These are phyloP conservation scores for Thymelicus lineola DNA, from an alignment of 2,888 invertebrate genomes.

Conservation along the genomic window DNA sequence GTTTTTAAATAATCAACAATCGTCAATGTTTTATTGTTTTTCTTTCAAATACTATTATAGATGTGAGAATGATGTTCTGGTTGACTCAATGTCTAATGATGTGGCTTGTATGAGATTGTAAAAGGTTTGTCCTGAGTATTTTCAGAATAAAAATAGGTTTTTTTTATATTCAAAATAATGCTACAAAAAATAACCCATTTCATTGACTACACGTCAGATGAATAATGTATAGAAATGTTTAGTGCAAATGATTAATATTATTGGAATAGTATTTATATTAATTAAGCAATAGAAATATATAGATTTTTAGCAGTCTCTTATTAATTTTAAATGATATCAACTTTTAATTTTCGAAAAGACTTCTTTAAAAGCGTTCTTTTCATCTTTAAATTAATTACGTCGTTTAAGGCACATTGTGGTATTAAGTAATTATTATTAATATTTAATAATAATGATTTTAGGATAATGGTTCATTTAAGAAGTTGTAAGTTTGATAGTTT, in stretches of 20 bases:
- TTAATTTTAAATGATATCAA: slow-evolving; percentile 3
- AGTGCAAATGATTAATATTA: slow-evolving; percentile 17
- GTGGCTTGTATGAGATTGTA: too few relatives aligned
- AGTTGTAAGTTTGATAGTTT: slow-evolving; percentile 3
- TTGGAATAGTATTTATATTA: slow-evolving; percentile 25
- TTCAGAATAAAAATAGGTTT: too few relatives aligned
- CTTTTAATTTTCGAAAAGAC: neutral
- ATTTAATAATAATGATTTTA: slow-evolving; percentile 1
- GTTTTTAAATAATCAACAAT: too few relatives aligned
- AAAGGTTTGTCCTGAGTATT: too few relatives aligned
- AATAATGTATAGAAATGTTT: slow-evolving; percentile 12
- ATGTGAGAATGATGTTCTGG: too few relatives aligned
- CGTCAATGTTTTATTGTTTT: too few relatives aligned
- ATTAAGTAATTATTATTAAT: slow-evolving; percentile 8
- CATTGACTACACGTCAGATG: neutral
- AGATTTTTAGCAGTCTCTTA: neutral
- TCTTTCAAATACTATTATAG: too few relatives aligned
- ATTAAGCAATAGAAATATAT: slow-evolving; percentile 9
- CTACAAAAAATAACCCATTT: neutral
- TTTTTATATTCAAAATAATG: too few relatives aligned
- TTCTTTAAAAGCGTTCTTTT: slow-evolving; percentile 6
- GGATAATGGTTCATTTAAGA: neutral
- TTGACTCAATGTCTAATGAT: too few relatives aligned
- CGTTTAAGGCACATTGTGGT: slow-evolving; percentile 2
- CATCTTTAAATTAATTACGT: neutral